These are phyloP conservation scores for Trichoplusia ni DNA, from an alignment of 1,140 invertebrate species.

Conservation along the genomic window DNA sequence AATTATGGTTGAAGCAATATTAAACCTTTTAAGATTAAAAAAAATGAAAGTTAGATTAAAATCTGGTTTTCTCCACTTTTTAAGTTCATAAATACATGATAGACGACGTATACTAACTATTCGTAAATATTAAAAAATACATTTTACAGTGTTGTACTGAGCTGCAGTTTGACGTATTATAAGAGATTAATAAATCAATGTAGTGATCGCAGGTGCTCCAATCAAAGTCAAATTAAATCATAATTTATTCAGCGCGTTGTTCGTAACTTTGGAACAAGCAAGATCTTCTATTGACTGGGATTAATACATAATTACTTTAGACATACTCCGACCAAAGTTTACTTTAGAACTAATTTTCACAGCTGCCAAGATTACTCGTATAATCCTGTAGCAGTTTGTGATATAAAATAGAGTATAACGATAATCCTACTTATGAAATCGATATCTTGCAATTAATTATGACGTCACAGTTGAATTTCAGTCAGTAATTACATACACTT, in stretches of 20 bases:
- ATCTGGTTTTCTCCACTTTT: too few species aligned
- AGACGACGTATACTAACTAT: too few species aligned
- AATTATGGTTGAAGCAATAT: too few species aligned
- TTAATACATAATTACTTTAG: conserved; percentile 33
- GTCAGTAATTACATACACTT: too few species aligned
- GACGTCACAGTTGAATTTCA: neutral
- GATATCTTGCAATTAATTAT: conserved; percentile 12
- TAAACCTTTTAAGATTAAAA: too few species aligned
- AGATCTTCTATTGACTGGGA: conserved; percentile 26
- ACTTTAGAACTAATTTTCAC: conserved; percentile 34
- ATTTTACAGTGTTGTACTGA: conserved; percentile 5
- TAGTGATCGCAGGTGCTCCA: conserved; percentile 6
- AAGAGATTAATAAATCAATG: conserved; percentile 19
- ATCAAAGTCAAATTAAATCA: conserved; percentile 24
- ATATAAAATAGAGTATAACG: conserved; percentile 19
- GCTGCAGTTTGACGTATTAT: neutral
- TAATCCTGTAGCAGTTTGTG: conserved; percentile 14
- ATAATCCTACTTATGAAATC: conserved; percentile 8
- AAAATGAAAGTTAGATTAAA: too few species aligned
- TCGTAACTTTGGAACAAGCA: conserved; percentile 4
- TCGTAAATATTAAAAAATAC: too few species aligned
- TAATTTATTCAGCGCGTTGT: conserved; percentile 21
- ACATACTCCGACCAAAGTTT: conserved; percentile 27
- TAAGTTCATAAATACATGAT: too few species aligned
- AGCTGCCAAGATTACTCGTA: conserved; percentile 30